Evolutionary conservation across 2,113 vertebrate species (phyloP).

Genomic region (Lipophrys pholis): DNA sequence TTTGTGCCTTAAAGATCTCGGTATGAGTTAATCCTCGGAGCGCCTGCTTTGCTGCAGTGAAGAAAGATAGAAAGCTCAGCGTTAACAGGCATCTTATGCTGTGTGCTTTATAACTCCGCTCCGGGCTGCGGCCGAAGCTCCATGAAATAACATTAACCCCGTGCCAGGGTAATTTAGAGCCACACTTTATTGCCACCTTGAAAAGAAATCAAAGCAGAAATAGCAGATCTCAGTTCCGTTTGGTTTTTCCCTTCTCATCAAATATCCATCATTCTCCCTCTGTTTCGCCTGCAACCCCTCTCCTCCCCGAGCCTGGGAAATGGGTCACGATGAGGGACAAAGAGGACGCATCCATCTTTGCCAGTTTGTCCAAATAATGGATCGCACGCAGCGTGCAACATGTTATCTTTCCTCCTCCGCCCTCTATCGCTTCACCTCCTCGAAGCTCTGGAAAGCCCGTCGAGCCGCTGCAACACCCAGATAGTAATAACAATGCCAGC

Average conservation of each 20-base stretch:
- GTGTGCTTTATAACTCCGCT: too few relatives aligned
- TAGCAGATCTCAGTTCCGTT: constrained; percentile 1
- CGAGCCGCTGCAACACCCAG: not conserved
- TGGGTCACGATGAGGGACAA: constrained; percentile 49
- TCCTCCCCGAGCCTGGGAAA: constrained; percentile 44
- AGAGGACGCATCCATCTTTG: constrained; percentile 31
- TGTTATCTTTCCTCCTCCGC: constrained; percentile 1
- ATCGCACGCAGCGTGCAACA: not conserved
- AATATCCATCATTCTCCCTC: constrained; percentile 63
- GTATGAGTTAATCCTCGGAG: not conserved
- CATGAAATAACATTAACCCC: constrained; percentile 1
- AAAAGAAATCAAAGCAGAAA: constrained; percentile 2
- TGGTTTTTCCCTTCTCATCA: constrained; percentile 50
- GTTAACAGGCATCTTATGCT: too few relatives aligned
- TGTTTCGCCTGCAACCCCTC: constrained; percentile 24
- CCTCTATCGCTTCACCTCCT: constrained; percentile 9
- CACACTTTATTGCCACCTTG: not conserved
- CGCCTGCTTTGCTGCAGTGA: too few relatives aligned
- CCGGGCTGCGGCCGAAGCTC: not conserved
- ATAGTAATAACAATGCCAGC: not conserved
- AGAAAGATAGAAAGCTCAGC: too few relatives aligned
- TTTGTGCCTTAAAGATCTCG: constrained; percentile 14
- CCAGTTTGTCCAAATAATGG: constrained; percentile 35
- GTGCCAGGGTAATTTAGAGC: not conserved
- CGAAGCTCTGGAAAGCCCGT: not conserved